Evolutionary conservation across 2,113 vertebrate genomes (phyloP), one percentile per base, ranked within the genome.

Genomic region (Nematolebias whitei): DNA sequence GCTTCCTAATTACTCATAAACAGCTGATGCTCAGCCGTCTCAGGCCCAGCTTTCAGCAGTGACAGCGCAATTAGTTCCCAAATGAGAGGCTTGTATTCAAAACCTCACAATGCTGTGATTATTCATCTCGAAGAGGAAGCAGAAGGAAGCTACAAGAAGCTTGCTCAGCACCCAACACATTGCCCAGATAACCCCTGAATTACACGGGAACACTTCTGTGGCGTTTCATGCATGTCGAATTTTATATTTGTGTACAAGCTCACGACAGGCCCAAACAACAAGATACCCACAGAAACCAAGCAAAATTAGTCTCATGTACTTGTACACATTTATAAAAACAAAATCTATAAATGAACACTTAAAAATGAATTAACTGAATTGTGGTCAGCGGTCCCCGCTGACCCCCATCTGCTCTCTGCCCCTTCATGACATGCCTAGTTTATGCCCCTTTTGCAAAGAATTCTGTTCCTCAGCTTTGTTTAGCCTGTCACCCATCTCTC

Each of bases 1-100:
- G 80, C 65, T 65, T 71, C 68, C 69, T 87, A 88, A 85, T 85
- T 87, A 74, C 72, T 82, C 74, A 58, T 75, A 82, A 80, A 78
- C 68, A 77, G 53, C 50, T 24, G 4, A 26, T n/a, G 75, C 74
- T 41, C n/a, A 16, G 29, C 19, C 64, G 71, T 83, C 75, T 44
- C 50, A 20, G 73, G 68, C 60, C 32, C 39, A 0, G 57, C 29
- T 65, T 67, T 61, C 38, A 11, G 53, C 47, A 10, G 56, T 24
- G 68, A 69, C 32, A 35, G 51, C 20, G 38, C 78, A 86, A 84
- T 88, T 85, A 87, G 76, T 59, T 78, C 79, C 41, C 71, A 86
- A 83, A 86, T 82, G 65, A 89, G 85, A 39, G 14, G 41, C 70
- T 84, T 52, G 54, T 43, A 85, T 73, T 79, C 38, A 52, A 8